Percentiles rank a stretch among this genome's conserved stretches.
Conservation (phyloP, 2,888 invertebrate genomes). For the Gandaritis pyraliata region DNA sequence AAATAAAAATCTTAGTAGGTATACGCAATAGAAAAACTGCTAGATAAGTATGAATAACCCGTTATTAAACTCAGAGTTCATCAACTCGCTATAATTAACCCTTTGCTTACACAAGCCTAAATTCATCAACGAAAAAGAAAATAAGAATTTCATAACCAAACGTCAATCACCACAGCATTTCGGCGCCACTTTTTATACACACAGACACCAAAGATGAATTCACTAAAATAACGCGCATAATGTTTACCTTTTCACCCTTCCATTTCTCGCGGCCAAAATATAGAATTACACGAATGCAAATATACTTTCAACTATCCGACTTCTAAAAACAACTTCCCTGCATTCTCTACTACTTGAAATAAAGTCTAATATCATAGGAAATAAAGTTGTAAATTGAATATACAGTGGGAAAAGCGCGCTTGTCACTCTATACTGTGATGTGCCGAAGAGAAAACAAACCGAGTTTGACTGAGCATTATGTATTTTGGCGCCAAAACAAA, state of each 20-base stretch:
- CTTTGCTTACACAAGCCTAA: constrained; percentile 40
- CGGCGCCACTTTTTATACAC: constrained; percentile 80
- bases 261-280: constrained; percentile 79
- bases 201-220: constrained; percentile 76
- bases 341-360: constrained; percentile 37
- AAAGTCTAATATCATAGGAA: constrained; percentile 54
- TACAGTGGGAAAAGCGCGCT: constrained; percentile 52
- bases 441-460: constrained; percentile 82
- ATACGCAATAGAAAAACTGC: too few relatives aligned
- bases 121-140: constrained; percentile 40
- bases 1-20: too few relatives aligned
- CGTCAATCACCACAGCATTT: constrained; percentile 68
- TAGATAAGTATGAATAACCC: background rate
- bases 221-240: constrained; percentile 77
- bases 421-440: constrained; percentile 69
- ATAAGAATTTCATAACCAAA: constrained; percentile 63
- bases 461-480: constrained; percentile 80
- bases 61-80: constrained; percentile 32
- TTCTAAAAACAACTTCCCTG: constrained; percentile 25
- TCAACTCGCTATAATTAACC: constrained; percentile 39
- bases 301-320: constrained; percentile 40
- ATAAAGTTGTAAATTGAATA: constrained; percentile 29
- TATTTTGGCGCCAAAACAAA: constrained; percentile 84
- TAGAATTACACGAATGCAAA: constrained; percentile 77
- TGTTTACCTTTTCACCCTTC: constrained; percentile 84